Conservation (phyloP, 2,888 invertebrate species). For the Chelonus formosanus region DNA sequence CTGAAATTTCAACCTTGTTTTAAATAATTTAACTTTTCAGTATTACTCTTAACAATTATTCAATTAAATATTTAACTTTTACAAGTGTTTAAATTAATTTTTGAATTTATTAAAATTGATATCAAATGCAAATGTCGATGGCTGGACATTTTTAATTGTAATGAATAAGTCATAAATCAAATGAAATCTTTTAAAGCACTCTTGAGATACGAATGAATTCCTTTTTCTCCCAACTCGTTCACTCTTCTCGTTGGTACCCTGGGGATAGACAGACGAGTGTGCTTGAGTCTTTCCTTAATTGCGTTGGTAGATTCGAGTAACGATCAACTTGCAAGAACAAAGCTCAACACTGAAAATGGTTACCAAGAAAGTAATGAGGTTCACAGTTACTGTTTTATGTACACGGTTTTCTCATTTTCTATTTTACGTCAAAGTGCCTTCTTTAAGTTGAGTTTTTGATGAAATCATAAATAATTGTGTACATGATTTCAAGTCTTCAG, state of each 20-base stretch:
- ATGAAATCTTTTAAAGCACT: slow-evolving; percentile 1
- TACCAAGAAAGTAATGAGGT: slow-evolving; percentile 7
- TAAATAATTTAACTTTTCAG: no score
- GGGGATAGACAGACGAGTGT: slow-evolving; percentile 35
- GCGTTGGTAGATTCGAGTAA: slow-evolving; percentile 41
- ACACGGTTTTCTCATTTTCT: slow-evolving; percentile 4
- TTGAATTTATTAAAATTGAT: background rate
- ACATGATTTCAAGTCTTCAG: no score
- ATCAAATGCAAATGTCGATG: background rate
- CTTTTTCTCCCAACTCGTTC: slow-evolving; percentile 10
- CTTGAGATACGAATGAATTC: slow-evolving; percentile 11
- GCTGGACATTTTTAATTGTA: background rate
- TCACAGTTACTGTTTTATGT: background rate
- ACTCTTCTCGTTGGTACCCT: slow-evolving; percentile 8
- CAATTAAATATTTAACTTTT: no score
- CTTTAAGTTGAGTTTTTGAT: no score
- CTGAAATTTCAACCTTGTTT: no score
- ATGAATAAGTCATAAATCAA: slow-evolving; percentile 6
- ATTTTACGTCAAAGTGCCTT: no score
- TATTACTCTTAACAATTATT: no score
- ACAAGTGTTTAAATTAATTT: no score
- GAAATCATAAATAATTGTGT: no score
- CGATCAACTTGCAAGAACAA: slow-evolving; percentile 31
- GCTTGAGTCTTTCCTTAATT: slow-evolving; percentile 42
- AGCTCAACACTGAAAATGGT: slow-evolving; percentile 17